A percentile compares a stretch with the other conserved stretches of the same genome.
These are phyloP conservation scores for Clostera curtula DNA, from an alignment of 2,888 invertebrate species.

Conservation along the genomic window DNA sequence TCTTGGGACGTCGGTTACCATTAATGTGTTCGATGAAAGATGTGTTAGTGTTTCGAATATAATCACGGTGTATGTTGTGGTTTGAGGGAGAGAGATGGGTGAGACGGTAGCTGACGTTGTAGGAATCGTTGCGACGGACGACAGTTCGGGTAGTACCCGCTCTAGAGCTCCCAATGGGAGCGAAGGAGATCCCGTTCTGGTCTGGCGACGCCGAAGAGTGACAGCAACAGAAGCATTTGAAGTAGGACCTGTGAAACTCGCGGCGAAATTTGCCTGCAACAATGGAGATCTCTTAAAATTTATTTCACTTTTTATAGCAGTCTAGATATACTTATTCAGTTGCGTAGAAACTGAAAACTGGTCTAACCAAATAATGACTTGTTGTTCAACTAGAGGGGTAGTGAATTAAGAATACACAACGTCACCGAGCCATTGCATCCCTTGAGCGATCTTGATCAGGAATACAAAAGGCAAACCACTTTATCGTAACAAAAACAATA, in stretches of 20 bases:
- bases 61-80: conserved; percentile 60
- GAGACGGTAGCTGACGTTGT: conserved; percentile 60
- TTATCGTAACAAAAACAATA: too few species aligned
- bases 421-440: too few species aligned
- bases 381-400: too few species aligned
- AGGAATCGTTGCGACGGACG: conserved; percentile 63
- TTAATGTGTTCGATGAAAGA: conserved; percentile 67
- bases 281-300: conserved; percentile 26
- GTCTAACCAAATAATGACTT: too few species aligned
- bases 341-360: too few species aligned
- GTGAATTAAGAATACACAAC: too few species aligned
- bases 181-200: conserved; percentile 60
- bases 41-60: conserved; percentile 56
- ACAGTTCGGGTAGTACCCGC: conserved; percentile 60
- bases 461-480: too few species aligned
- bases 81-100: conserved; percentile 66
- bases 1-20: conserved; percentile 49
- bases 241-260: conserved; percentile 81
- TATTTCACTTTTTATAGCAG: conserved; percentile 5
- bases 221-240: conserved; percentile 75
- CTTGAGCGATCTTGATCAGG: too few species aligned
- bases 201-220: conserved; percentile 36
- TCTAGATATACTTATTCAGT: too few species aligned
- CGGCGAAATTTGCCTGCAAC: conserved; percentile 83
- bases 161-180: conserved; percentile 60